Base-by-base conservation (phyloP, 2,888 invertebrate genomes). In the Cerceris ruficornis region DNA sequence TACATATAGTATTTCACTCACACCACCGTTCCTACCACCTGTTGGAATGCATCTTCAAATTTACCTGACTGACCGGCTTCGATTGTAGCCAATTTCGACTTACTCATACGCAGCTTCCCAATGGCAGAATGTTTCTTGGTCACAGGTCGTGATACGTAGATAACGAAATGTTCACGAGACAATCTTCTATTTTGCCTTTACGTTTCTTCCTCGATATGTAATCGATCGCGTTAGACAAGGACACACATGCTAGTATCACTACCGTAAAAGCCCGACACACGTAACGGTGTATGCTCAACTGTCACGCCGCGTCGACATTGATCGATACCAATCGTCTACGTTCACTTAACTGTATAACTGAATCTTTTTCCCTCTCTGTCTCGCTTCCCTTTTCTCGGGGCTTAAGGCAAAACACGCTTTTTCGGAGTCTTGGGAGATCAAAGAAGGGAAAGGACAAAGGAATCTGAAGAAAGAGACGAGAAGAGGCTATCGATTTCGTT, bases 41-140 rank as follows among this genome's bases (percentile, higher is more conserved):
- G 77, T 82, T 60, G 81, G 69, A 79, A 81, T 81, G 71, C 57
- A 54, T 11, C 50, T 49, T 43, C 9, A 49, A 58, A 84, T 81
- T 76, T 84, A 83, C 81, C 84, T 84, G 59, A 43, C 7, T 1
- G 54, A 54, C n/a, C 9, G 69, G 57, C 42, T 28, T 11, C 14
- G 28, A 17, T 60, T 1, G 46, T 49, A n/a, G 7, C 11, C 17
- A 58, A 61, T 43, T 57, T 69, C 15, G 52, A 61, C n/a, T 17
- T 14, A 9, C 28, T 2, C 13, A 50, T 39, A 15, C 2, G n/a
- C 4, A 7, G 59, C 15, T 43, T 9, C 14, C 54, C 13, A 41
- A 13, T 6, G 9, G 17, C 14, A 11, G 17, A 8, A 15, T 58
- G 11, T 43, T 42, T 60, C 7, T 15, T 46, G 49, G 39, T 0